phyloP scores from a whole-genome alignment of 2,797 vertebrate genomes.

The Microctenopoma steveboyesi region DNA sequence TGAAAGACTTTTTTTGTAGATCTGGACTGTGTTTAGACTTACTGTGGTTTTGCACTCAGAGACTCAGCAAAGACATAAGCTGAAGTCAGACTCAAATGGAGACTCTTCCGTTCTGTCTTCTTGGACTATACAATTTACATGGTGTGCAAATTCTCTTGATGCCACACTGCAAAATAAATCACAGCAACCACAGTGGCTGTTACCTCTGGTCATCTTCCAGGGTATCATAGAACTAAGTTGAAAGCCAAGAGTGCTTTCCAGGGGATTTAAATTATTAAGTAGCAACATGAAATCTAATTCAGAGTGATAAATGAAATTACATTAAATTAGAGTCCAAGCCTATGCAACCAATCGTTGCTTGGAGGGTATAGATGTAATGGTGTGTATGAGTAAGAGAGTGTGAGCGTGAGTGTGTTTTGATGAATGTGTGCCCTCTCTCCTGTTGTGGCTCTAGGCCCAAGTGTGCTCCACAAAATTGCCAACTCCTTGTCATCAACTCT shows the following conservation, averaged over 20 bases:
- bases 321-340: constrained; percentile 68
- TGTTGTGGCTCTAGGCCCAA: constrained; percentile 34
- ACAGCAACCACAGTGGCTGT: constrained; percentile 11
- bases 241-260: constrained; percentile 68
- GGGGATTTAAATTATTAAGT: constrained; percentile 77
- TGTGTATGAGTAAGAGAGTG: constrained; percentile 46
- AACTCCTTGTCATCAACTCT: constrained; percentile 32
- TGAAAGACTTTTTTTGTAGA: neutral
- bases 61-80: neutral
- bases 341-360: constrained; percentile 66
- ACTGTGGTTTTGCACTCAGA: neutral
- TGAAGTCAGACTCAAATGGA: neutral
- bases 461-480: constrained; percentile 20
- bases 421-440: constrained; percentile 63
- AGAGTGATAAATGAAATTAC: constrained; percentile 80
- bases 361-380: constrained; percentile 64
- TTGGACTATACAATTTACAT: neutral
- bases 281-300: constrained; percentile 80
- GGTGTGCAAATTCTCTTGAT: constrained; percentile 1
- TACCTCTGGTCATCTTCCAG: constrained; percentile 53
- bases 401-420: constrained; percentile 47
- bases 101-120: constrained; percentile 3
- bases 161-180: constrained; percentile 36
- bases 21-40: neutral
- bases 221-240: constrained; percentile 55